phyloP scores from a whole-genome alignment of 2,888 invertebrate genomes.

The Steinernema scapterisci region DNA sequence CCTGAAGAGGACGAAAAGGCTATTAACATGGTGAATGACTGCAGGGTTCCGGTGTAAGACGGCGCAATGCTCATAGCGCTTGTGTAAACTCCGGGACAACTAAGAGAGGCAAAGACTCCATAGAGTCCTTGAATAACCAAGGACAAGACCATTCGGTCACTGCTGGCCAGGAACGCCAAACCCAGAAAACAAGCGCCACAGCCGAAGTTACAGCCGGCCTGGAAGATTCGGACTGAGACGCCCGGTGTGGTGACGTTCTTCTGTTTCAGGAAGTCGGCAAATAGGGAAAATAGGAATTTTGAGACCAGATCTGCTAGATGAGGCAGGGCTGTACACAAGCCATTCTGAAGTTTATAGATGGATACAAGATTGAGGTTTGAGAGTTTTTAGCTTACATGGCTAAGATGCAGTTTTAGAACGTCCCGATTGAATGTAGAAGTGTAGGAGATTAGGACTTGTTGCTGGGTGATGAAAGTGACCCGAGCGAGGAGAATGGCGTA shows the following conservation, averaged over 20 bases:
- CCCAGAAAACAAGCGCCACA: not conserved
- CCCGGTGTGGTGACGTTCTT: not conserved
- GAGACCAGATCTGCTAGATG: slow-evolving; percentile 48
- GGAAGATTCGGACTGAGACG: not conserved
- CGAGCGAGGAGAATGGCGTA: not conserved
- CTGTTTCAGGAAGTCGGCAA: slow-evolving; percentile 44
- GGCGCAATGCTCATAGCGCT: slow-evolving; percentile 45
- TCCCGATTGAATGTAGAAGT: not conserved
- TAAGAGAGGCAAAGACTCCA: slow-evolving; percentile 1
- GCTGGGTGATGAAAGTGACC: not conserved
- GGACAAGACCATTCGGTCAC: not conserved
- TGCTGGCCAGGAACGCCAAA: not conserved
- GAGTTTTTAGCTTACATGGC: not conserved
- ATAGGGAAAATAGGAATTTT: slow-evolving; percentile 41
- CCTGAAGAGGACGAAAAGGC: slow-evolving; percentile 33
- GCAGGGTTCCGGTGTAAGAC: slow-evolving; percentile 37
- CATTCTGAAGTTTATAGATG: too few species aligned
- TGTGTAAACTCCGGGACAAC: slow-evolving; percentile 47
- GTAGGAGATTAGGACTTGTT: not conserved
- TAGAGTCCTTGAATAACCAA: not conserved
- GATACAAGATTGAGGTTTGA: too few species aligned
- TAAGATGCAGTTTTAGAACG: not conserved
- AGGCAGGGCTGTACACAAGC: slow-evolving; percentile 46
- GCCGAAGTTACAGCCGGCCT: not conserved
- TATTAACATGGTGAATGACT: not conserved